Evolutionary conservation across 1,140 invertebrate genomes (phyloP), one percentile per base, ranked within the genome.

Genomic region (Magallana ariakensis): DNA sequence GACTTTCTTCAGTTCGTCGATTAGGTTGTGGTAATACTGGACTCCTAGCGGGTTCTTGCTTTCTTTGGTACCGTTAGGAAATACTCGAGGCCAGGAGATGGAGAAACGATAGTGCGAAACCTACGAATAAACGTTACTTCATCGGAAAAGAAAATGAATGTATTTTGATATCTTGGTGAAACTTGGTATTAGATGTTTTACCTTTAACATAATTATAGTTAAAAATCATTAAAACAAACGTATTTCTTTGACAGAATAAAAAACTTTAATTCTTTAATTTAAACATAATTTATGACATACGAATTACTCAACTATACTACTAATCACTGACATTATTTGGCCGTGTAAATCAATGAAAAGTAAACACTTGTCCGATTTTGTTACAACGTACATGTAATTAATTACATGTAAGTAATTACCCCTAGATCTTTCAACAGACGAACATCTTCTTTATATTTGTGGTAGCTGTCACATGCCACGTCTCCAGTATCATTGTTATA

Each of bases 391-490:
- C 33, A 46, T 46, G 33, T 46, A 11, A 56, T 83, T n/a, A 53
- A 9, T 83, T n/a, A 53, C 5, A 56, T 22, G 8, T 22, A 22
- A 60, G 13, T 22, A 62, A 33, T 90, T 93, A 96, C 94, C 57
- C 94, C 93, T 6, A 95, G 58, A 60, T 91, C 87, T 86, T 93
- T 94, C 2, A 97, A 90, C 55, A 96, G 93, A 66, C 95, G 92
- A 0, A 97, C 95, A 93, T 97, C 97, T 89, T 96, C 95, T 81
- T 94, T 93, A 92, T 96, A 96, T 80, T 96, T 94, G 92, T 97
- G 94, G 93, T 97, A 97, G 9, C 96, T 97, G 92, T 97, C 96
- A 88, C 95, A 96, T 0, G 96, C 96, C 19, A 97, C 91, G 91
- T 97, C 96, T 0, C 96, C 96, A 84, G 94, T 95, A 6, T 87